Evolutionary conservation across 2,113 vertebrate species (phyloP).

Genomic region (Thamnophis sirtalis): DNA sequence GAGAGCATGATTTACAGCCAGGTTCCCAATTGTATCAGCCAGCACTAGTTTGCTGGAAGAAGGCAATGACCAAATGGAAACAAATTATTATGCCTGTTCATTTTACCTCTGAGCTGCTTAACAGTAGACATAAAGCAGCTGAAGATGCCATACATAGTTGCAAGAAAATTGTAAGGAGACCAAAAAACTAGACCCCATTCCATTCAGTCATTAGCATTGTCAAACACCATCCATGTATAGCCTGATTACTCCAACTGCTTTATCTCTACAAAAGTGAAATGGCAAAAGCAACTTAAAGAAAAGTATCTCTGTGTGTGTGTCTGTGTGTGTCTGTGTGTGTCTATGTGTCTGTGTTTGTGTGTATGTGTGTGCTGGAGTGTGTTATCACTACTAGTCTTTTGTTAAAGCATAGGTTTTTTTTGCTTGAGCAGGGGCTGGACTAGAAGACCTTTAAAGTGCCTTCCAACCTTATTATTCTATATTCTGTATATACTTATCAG

Average conservation of each 20-base stretch:
- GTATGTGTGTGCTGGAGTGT: not conserved
- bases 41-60: conserved; percentile 50
- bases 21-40: conserved; percentile 28
- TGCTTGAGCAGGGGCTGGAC: not conserved
- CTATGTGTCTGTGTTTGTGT: no score
- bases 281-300: not conserved
- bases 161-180: not conserved
- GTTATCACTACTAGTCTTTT: not conserved
- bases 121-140: not conserved
- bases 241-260: not conserved
- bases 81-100: not conserved
- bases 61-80: conserved; percentile 51
- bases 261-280: not conserved
- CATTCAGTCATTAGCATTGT: not conserved
- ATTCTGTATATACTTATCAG: not conserved
- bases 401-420: not conserved
- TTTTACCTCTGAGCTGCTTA: not conserved
- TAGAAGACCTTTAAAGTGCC: no score
- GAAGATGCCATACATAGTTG: not conserved
- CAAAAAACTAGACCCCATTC: not conserved
- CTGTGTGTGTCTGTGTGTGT: not conserved
- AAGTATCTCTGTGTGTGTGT: not conserved
- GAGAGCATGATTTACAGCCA: conserved; percentile 28
- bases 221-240: not conserved
- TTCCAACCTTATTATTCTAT: no score